A percentile compares a stretch with the other conserved stretches of the same genome.
Evolutionary conservation across 2,113 vertebrate genomes (phyloP).

Genomic region (Oenanthe oenanthe): DNA sequence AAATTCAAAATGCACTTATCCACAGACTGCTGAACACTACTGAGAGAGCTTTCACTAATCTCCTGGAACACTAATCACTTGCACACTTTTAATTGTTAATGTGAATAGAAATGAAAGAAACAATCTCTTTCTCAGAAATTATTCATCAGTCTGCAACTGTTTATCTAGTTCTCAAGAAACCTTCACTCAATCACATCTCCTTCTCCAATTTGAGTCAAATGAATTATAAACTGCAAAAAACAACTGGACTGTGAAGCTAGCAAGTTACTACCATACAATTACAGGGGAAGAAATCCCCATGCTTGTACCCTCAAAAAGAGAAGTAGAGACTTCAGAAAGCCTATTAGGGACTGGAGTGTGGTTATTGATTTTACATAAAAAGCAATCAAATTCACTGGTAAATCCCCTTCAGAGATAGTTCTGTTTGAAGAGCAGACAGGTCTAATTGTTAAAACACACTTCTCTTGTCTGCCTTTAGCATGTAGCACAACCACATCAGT

Average conservation of each 20-base stretch:
- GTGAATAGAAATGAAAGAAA: slow-evolving; percentile 31
- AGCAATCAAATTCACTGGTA: slow-evolving; percentile 30
- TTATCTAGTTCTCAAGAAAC: neutral
- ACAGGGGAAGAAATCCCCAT: neutral
- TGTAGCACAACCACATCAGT: neutral
- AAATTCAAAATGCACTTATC: slow-evolving; percentile 35
- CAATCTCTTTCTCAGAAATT: neutral
- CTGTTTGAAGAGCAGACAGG: neutral
- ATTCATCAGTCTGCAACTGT: neutral
- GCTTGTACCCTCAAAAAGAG: neutral
- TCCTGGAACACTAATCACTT: slow-evolving; percentile 17
- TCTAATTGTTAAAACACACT: neutral
- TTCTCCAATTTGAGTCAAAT: neutral
- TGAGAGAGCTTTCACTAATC: slow-evolving; percentile 17
- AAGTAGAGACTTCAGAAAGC: neutral
- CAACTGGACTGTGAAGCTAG: neutral
- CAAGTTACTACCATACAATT: neutral
- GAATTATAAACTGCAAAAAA: neutral
- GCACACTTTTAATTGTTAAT: neutral
- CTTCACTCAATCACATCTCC: neutral
- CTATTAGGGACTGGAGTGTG: neutral
- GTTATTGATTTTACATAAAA: slow-evolving; percentile 45
- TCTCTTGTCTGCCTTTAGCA: neutral
- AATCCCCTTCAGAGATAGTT: slow-evolving; percentile 22
- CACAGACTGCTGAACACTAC: neutral